Percentiles rank a stretch among this genome's conserved stretches.
These are phyloP conservation scores for Pelodytes ibericus DNA, from an alignment of 2,797 vertebrate genomes.

Conservation along the genomic window DNA sequence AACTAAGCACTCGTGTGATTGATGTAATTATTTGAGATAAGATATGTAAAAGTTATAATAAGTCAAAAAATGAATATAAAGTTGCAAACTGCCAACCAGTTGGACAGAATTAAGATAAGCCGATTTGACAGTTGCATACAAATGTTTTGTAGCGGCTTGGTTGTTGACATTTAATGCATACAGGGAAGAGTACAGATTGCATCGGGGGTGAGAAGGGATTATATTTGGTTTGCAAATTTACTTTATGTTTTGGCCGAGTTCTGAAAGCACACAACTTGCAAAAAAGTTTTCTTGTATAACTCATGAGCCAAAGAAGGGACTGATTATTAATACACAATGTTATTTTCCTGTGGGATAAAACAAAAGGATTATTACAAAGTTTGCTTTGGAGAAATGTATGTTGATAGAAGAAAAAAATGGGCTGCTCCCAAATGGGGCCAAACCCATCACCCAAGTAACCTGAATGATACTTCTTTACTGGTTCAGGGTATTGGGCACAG, in stretches of 20 bases:
- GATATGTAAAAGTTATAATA: conserved; percentile 21
- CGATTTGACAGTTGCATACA: conserved; percentile 45
- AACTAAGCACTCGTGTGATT: conserved; percentile 26
- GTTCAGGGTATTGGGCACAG: too few species aligned
- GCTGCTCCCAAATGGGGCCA: too few species aligned
- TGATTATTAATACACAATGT: too few species aligned
- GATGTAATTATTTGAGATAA: conserved; percentile 34
- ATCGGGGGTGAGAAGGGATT: background rate
- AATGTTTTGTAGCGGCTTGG: conserved; percentile 36
- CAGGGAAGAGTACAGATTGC: background rate
- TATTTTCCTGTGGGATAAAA: too few species aligned
- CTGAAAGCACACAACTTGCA: conserved; percentile 8
- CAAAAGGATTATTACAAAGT: too few species aligned
- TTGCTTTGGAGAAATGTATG: too few species aligned
- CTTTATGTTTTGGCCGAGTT: conserved; percentile 15
- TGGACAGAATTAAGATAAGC: conserved; percentile 45
- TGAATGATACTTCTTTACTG: too few species aligned
- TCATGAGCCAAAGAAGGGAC: too few species aligned
- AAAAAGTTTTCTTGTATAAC: conserved; percentile 16
- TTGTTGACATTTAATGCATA: conserved; percentile 45
- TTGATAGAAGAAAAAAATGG: too few species aligned
- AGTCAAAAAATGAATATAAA: conserved; percentile 29
- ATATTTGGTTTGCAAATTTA: conserved; percentile 30
- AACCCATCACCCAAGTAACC: too few species aligned
- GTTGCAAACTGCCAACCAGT: conserved; percentile 22